Evolutionary conservation across 2,797 vertebrate species (phyloP).

Genomic region (Triplophysa yarkandensis): DNA sequence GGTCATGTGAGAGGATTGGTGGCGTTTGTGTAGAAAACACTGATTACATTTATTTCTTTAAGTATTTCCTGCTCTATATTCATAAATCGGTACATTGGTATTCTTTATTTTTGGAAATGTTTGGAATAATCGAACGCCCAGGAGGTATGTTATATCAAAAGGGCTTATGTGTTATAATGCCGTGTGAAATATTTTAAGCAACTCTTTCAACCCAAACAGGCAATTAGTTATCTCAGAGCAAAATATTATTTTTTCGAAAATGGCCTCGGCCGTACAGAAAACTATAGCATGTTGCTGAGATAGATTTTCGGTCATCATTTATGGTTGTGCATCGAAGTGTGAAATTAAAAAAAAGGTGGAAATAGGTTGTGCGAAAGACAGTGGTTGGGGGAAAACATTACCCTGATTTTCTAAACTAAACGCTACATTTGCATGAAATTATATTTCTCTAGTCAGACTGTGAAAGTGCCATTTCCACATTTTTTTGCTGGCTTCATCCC

Average conservation of each 20-base stretch:
- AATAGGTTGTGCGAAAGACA: slow-evolving; percentile 46
- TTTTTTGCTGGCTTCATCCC: slow-evolving; percentile 38
- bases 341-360: slow-evolving; percentile 72
- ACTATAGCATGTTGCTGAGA: slow-evolving; percentile 50
- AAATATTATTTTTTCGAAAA: slow-evolving; percentile 47
- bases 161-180: not conserved
- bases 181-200: slow-evolving; percentile 20
- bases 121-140: not conserved
- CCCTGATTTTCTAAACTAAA: slow-evolving; percentile 58
- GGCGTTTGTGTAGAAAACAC: no score
- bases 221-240: slow-evolving; percentile 33
- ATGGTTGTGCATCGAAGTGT: slow-evolving; percentile 68
- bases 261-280: slow-evolving; percentile 28
- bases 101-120: not conserved
- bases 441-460: slow-evolving; percentile 25
- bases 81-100: no score
- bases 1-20: no score
- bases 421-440: slow-evolving; percentile 53
- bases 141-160: not conserved
- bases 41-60: no score
- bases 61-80: no score
- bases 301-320: slow-evolving; percentile 66
- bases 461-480: slow-evolving; percentile 33
- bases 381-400: slow-evolving; percentile 26
- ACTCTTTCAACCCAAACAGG: slow-evolving; percentile 4